Percentiles rank a stretch among this genome's conserved stretches.
phyloP scores from a whole-genome alignment of 2,113 vertebrate genomes.

The Hystrix cristata region DNA sequence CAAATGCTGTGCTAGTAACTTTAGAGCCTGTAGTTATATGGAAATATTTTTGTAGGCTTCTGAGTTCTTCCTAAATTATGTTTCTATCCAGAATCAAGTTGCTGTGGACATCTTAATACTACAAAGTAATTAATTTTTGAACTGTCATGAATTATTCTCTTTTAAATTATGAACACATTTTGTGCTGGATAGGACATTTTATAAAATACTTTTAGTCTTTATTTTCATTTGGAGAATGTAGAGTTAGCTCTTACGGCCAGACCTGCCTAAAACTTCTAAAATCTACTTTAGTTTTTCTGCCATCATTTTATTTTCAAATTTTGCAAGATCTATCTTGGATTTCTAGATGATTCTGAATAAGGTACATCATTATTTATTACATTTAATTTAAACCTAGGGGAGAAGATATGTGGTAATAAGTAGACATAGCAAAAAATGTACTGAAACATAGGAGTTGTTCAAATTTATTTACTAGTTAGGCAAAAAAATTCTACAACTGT shows the following conservation, averaged over 20 bases:
- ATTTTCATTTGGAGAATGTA: neutral
- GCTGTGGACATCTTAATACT: neutral
- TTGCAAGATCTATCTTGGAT: neutral
- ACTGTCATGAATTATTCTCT: constrained; percentile 5
- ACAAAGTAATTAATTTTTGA: constrained; percentile 48
- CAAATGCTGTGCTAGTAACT: constrained; percentile 63
- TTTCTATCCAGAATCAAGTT: constrained; percentile 39
- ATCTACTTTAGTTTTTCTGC: neutral
- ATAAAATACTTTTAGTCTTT: neutral
- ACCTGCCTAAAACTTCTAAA: neutral
- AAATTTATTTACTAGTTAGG: neutral
- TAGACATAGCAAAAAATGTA: neutral
- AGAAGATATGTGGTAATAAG: neutral
- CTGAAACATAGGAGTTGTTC: neutral
- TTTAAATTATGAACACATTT: neutral
- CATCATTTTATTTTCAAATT: neutral
- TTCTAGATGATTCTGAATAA: neutral
- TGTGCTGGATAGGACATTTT: neutral
- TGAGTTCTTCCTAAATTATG: constrained; percentile 42
- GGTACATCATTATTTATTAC: neutral
- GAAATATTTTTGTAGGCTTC: constrained; percentile 3
- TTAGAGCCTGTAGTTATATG: constrained; percentile 35
- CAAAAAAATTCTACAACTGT: neutral
- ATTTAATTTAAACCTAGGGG: neutral
- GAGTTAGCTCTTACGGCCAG: neutral